Evolutionary conservation across 2,888 invertebrate genomes (phyloP).

Genomic region (Aphidius colemani): DNA sequence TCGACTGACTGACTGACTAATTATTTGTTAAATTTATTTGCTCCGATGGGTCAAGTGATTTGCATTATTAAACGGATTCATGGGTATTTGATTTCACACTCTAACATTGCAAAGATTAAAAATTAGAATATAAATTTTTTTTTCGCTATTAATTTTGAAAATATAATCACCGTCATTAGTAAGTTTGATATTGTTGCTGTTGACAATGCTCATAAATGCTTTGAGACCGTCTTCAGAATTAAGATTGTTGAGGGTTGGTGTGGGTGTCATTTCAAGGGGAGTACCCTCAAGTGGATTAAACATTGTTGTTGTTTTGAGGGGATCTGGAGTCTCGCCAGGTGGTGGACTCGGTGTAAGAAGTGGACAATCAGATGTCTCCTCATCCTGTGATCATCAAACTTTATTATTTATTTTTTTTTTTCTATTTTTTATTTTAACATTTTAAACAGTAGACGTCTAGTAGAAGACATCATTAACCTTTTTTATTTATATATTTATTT

Average conservation of each 20-base stretch:
- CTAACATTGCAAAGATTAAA: background rate
- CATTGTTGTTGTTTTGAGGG: conserved; percentile 42
- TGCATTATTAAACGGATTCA: background rate
- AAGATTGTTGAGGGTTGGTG: conserved; percentile 48
- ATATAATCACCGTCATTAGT: conserved; percentile 49
- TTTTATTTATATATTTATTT: no score
- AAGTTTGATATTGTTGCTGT: conserved; percentile 51
- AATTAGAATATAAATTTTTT: no score
- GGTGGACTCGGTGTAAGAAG: conserved; percentile 69
- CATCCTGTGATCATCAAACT: conserved; percentile 51
- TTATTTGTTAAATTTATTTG: background rate
- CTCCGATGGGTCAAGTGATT: background rate
- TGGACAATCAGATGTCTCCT: conserved; percentile 72
- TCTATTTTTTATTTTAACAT: no score
- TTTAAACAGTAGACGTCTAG: no score
- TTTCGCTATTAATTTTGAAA: background rate
- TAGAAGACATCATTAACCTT: no score
- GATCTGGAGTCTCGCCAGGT: conserved; percentile 59
- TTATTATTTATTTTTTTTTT: no score
- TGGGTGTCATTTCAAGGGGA: conserved; percentile 45
- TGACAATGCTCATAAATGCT: conserved; percentile 52
- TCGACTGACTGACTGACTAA: no score
- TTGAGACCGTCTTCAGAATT: conserved; percentile 54
- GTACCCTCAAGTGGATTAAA: conserved; percentile 47
- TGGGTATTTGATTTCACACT: conserved; percentile 19